A percentile compares a stretch with the other conserved stretches of the same genome.
Evolutionary conservation across 37 sponge, comb jelly and placozoan species (phyloP).

Genomic region (Dysidea cf. avara): DNA sequence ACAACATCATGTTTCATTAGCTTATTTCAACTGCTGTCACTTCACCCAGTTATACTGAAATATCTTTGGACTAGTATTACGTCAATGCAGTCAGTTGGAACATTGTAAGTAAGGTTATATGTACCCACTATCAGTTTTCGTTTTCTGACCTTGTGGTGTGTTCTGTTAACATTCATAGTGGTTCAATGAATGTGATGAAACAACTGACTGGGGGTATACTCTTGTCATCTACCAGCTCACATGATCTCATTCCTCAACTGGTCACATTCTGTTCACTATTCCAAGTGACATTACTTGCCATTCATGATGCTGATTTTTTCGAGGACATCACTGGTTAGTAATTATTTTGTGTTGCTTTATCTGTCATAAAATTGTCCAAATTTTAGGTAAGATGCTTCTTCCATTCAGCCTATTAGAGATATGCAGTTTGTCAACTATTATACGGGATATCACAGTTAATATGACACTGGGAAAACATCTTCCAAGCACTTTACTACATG

Average conservation of each 20-base stretch:
- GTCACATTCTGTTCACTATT: conserved; percentile 46
- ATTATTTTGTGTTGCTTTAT: neutral
- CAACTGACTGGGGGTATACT: conserved; percentile 30
- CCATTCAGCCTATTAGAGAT: conserved; percentile 55
- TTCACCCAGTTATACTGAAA: conserved; percentile 14
- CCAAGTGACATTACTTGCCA: conserved; percentile 52
- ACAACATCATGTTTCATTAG: no score
- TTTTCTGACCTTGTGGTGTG: no score
- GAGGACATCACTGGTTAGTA: conserved; percentile 3
- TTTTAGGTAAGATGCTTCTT: conserved; percentile 1
- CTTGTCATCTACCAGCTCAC: conserved; percentile 10
- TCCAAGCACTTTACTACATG: neutral
- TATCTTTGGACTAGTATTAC: conserved; percentile 15
- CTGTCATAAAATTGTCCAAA: neutral
- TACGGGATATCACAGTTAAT: conserved; percentile 52
- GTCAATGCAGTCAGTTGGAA: no score
- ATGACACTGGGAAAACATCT: conserved; percentile 45
- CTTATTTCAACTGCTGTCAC: conserved; percentile 18
- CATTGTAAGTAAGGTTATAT: no score
- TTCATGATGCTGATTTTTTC: conserved; percentile 74
- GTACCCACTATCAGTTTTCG: no score
- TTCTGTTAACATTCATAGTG: no score
- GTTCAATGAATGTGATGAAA: no score
- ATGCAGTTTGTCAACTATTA: conserved; percentile 11
- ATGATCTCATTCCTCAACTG: conserved; percentile 35